These are phyloP conservation scores for Halictus quadricinctus DNA, from an alignment of 2,888 invertebrate species.

Conservation along the genomic window DNA sequence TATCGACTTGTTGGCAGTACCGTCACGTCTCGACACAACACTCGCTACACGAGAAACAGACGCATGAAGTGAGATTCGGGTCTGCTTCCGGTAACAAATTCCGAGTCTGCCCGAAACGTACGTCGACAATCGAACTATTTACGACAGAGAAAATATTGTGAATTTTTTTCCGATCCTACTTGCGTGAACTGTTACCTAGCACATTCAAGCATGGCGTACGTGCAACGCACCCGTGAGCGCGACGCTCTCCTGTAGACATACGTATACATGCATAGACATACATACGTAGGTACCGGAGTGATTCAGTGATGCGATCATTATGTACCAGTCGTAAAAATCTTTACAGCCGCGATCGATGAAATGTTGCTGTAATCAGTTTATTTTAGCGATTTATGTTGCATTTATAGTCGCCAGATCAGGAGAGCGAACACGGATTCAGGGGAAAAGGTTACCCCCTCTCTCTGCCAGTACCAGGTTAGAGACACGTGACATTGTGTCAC, in stretches of 20 bases:
- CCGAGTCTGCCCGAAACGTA: neutral
- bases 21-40: conserved; percentile 50
- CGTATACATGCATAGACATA: no score
- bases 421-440: no score
- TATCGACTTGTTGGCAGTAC: conserved; percentile 60
- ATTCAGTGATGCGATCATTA: no score
- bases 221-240: neutral
- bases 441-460: no score
- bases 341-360: no score
- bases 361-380: no score
- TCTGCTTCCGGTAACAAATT: conserved; percentile 14
- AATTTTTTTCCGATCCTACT: neutral
- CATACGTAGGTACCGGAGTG: no score
- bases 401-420: no score
- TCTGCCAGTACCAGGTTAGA: no score
- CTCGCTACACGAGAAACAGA: conserved; percentile 19
- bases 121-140: neutral
- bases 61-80: neutral
- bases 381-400: no score
- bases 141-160: neutral
- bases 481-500: no score
- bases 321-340: no score
- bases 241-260: neutral
- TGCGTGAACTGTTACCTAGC: neutral
- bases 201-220: neutral